Evolutionary conservation across 2,888 invertebrate species (phyloP).

Genomic region (Phortica okadai): DNA sequence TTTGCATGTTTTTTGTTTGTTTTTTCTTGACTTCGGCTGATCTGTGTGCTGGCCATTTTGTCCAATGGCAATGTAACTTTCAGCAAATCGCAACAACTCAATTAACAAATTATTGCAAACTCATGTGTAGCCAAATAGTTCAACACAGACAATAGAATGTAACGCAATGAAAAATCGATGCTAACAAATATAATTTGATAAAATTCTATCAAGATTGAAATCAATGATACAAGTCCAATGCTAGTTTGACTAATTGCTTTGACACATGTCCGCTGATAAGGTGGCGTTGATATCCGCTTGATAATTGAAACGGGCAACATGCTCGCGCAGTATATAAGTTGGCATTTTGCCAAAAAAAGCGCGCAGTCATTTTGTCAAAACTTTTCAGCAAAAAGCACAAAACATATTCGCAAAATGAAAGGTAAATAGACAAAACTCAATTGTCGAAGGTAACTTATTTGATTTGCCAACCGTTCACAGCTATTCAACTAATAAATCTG

Average conservation of each 20-base stretch:
- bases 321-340: neutral
- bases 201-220: neutral
- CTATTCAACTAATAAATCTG: neutral
- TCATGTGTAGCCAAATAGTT: no score
- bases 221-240: neutral
- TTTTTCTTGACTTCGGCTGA: slow-evolving; percentile 46
- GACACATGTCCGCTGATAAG: slow-evolving; percentile 14
- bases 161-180: neutral
- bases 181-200: neutral
- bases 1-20: slow-evolving; percentile 45
- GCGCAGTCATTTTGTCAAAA: slow-evolving; percentile 1
- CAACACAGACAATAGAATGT: neutral
- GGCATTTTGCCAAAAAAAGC: neutral
- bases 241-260: slow-evolving; percentile 6
- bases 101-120: no score
- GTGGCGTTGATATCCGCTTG: neutral
- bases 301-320: neutral
- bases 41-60: slow-evolving; percentile 1
- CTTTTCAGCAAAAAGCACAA: neutral
- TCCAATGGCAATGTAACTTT: neutral
- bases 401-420: slow-evolving; percentile 7
- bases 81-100: no score
- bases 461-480: neutral
- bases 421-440: neutral
- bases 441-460: neutral